phyloP scores from a whole-genome alignment of 2,113 vertebrate species.

The Hydrolagus affinis region DNA sequence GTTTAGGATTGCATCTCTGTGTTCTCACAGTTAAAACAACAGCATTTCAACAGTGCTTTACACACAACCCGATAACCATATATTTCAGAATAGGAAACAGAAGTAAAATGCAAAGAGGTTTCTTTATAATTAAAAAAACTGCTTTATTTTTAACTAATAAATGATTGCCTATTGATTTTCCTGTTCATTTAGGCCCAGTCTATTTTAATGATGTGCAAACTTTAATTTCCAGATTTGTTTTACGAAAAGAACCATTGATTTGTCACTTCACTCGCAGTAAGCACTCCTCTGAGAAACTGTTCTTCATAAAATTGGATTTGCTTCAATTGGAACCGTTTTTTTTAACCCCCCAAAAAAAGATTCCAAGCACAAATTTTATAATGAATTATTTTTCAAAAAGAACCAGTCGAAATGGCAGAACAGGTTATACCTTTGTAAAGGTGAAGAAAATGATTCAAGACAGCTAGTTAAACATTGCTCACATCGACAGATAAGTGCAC shows the following conservation, averaged over 20 bases:
- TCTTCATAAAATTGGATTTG: not conserved
- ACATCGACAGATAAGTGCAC: not conserved
- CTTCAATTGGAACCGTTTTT: not conserved
- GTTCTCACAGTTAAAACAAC: not conserved
- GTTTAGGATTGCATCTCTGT: not conserved
- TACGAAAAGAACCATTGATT: not conserved
- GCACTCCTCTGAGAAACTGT: not conserved
- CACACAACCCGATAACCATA: not conserved
- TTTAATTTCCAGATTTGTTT: not conserved
- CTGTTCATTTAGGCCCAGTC: not conserved
- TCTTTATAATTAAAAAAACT: not conserved
- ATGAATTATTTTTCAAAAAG: not conserved
- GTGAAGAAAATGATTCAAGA: not conserved
- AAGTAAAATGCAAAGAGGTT: not conserved
- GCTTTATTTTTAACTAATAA: not conserved
- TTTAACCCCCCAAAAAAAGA: not conserved
- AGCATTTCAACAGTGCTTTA: not conserved
- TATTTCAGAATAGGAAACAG: not conserved
- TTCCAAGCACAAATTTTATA: not conserved
- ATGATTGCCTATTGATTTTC: not conserved
- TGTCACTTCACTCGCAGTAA: constrained; percentile 11
- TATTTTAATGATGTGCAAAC: not conserved
- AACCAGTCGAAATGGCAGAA: not conserved
- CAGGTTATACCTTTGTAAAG: not conserved
- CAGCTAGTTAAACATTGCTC: not conserved